These are phyloP conservation scores for Steinernema carpocapsae DNA, from an alignment of 2,888 invertebrate species.

Conservation along the genomic window DNA sequence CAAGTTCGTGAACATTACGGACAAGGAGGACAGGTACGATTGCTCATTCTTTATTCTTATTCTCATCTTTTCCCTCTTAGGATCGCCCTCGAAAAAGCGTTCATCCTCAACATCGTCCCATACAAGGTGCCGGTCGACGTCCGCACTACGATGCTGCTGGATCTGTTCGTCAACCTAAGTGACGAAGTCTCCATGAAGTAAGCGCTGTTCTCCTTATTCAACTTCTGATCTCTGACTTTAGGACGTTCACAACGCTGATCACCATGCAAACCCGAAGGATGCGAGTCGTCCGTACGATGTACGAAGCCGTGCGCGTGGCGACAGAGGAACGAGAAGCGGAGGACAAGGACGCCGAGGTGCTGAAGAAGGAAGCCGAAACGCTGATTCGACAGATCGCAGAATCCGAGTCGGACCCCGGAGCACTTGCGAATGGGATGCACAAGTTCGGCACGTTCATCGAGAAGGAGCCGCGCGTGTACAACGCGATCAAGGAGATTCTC, in stretches of 20 bases:
- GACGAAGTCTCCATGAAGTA: not conserved
- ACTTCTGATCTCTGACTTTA: not conserved
- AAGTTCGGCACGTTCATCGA: constrained; percentile 7
- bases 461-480: constrained; percentile 9
- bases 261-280: not conserved
- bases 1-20: not conserved
- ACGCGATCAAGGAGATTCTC: not conserved
- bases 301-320: not conserved
- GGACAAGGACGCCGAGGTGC: not conserved
- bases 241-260: not conserved
- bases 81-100: not conserved
- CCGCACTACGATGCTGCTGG: not conserved
- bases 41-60: too few species aligned
- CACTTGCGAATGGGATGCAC: not conserved
- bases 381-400: not conserved
- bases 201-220: not conserved
- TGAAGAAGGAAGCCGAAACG: not conserved
- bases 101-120: not conserved
- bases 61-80: too few species aligned
- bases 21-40: constrained; percentile 2
- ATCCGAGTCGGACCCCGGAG: not conserved
- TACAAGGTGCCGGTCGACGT: not conserved
- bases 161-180: not conserved
- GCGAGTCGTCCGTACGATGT: not conserved
- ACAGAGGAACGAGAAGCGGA: not conserved